Base-by-base conservation (phyloP, 2,797 vertebrate genomes). In the Parambassis ranga region DNA sequence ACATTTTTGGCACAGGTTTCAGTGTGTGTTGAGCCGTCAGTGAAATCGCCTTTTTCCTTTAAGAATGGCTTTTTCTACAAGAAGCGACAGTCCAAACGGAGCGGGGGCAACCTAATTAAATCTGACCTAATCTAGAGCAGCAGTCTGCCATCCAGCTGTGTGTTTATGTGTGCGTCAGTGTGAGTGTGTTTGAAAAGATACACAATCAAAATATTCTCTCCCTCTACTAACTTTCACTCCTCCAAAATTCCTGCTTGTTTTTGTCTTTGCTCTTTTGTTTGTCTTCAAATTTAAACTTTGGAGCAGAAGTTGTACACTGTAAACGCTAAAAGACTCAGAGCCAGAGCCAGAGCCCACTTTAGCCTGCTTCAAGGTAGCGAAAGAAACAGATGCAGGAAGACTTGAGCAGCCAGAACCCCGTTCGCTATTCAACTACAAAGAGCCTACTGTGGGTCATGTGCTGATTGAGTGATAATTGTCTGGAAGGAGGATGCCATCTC, bases 121-220 rank as follows among this genome's bases (percentile, higher is more conserved):
- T 90, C 89, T 90, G 90, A 92, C 87, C 91, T 93, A 90, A 93
- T 92, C 81, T 86, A 81, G 67, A 86, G 82, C 75, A 79, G 72
- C 75, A 57, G 83, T 83, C 87, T 91, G 91, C 87, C 82, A 86
- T 84, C 84, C 88, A 92, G 88, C 85, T 92, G 86, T 75, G 49
- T 79, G 69, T 75, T 63, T 73, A 5, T 63, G 52, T 55, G 61
- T 48, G 49, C 55, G 32, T 39, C 44, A 37, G 37, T 30, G 44
- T 52, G 65, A 51, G 60, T 52, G 70, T 56, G 57, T 33, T 52
- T 41, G 4, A 36, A n/a, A 49, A 53, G 59, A 71, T 55, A 63
- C 44, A 83, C 65, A 78, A 81, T 83, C 61, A 59, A 69, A n/a
- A 73, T 79, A 57, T 51, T 63, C 50, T n/a, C 33, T 48, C 47